Percentiles rank a stretch among this genome's conserved stretches.
These are phyloP conservation scores for Misgurnus mizolepis DNA, from an alignment of 2,113 vertebrate species.

Conservation along the genomic window DNA sequence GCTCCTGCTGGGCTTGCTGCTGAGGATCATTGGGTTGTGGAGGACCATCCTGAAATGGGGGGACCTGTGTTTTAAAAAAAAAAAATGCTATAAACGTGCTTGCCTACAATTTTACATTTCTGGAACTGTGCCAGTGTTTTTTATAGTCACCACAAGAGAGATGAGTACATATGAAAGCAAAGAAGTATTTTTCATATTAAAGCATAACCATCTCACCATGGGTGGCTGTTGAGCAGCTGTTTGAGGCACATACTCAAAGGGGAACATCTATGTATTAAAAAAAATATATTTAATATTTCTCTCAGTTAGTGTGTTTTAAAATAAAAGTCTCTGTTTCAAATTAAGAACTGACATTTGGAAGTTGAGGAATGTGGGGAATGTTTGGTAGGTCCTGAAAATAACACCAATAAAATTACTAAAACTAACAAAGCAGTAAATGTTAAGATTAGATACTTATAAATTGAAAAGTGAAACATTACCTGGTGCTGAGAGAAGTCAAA, in stretches of 20 bases:
- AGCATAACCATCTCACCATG: conserved; percentile 60
- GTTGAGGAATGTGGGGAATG: conserved; percentile 59
- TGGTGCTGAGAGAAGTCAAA: conserved; percentile 68
- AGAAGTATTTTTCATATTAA: neutral
- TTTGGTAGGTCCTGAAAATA: conserved; percentile 64
- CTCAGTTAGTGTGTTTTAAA: neutral
- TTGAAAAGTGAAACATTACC: conserved; percentile 56
- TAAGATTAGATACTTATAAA: too few species aligned
- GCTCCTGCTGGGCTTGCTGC: conserved; percentile 62
- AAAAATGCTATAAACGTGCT: neutral
- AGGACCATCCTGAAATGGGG: conserved; percentile 55
- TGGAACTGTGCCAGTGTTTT: neutral
- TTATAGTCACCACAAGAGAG: neutral
- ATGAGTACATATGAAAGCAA: neutral
- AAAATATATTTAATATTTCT: neutral
- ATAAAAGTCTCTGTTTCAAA: neutral
- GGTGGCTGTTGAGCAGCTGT: conserved; percentile 59
- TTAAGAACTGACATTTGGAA: conserved; percentile 58
- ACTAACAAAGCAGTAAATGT: too few species aligned
- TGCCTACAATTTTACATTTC: neutral
- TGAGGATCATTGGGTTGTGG: conserved; percentile 62
- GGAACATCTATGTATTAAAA: conserved; percentile 58
- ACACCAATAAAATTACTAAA: neutral
- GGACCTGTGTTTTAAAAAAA: conserved; percentile 48
- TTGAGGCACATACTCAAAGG: conserved; percentile 63